phyloP scores from a whole-genome alignment of 2,888 invertebrate genomes.

The Orgyia antiqua region DNA sequence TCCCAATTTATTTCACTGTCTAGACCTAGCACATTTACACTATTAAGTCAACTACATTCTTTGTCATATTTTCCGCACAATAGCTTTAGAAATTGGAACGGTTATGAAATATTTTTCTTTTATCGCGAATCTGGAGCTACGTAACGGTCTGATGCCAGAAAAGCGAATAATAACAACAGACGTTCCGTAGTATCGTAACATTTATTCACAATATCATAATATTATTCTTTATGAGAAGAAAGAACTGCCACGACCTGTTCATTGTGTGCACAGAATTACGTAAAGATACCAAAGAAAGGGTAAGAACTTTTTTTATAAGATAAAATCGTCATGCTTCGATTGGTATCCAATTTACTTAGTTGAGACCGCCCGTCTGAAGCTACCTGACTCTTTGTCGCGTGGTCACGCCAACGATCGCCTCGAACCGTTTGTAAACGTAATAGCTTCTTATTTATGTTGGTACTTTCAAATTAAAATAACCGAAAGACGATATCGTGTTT shows the following conservation, averaged over 20 bases:
- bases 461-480: slow-evolving; percentile 65
- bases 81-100: slow-evolving; percentile 11
- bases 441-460: slow-evolving; percentile 54
- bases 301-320: slow-evolving; percentile 55
- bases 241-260: slow-evolving; percentile 33
- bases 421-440: slow-evolving; percentile 48
- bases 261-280: slow-evolving; percentile 56
- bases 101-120: slow-evolving; percentile 14
- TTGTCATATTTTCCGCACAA: slow-evolving; percentile 9
- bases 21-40: slow-evolving; percentile 5
- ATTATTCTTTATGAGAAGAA: slow-evolving; percentile 29
- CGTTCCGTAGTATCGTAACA: slow-evolving; percentile 21
- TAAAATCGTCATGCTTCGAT: slow-evolving; percentile 64
- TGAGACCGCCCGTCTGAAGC: slow-evolving; percentile 41
- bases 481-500: slow-evolving; percentile 33
- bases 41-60: slow-evolving; percentile 8
- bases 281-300: slow-evolving; percentile 55
- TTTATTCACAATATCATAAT: slow-evolving; percentile 29
- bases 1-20: slow-evolving; percentile 4
- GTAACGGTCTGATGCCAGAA: slow-evolving; percentile 18
- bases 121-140: slow-evolving; percentile 17
- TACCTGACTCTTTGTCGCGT: slow-evolving; percentile 59
- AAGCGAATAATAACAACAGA: slow-evolving; percentile 19
- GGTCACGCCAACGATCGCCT: slow-evolving; percentile 47
- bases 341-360: slow-evolving; percentile 66